Conservation (phyloP, 2,888 invertebrate genomes). For the Salpingus planirostris region DNA sequence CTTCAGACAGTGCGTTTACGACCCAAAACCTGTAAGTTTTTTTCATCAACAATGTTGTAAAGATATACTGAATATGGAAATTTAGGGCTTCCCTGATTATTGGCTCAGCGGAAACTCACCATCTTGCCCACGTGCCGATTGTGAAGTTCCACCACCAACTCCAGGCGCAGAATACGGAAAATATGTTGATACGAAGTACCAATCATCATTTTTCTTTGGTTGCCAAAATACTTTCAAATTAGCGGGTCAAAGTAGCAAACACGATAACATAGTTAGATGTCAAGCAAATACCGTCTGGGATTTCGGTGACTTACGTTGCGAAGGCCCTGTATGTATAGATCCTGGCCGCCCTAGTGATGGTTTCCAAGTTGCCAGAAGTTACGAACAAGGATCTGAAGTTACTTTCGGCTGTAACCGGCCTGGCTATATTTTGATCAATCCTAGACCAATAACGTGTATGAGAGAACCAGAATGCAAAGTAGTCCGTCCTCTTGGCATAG, state of each 20-base stretch:
- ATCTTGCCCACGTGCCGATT: slow-evolving; percentile 81
- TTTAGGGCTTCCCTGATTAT: slow-evolving; percentile 74
- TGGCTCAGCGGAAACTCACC: slow-evolving; percentile 84
- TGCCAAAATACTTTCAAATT: slow-evolving; percentile 93
- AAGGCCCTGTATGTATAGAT: slow-evolving; percentile 94
- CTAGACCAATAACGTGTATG: slow-evolving; percentile 81
- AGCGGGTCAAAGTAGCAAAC: slow-evolving; percentile 83
- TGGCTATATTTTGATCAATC: slow-evolving; percentile 87
- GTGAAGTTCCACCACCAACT: slow-evolving; percentile 83
- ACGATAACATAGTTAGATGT: slow-evolving; percentile 88
- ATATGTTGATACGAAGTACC: slow-evolving; percentile 78
- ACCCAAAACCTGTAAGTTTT: slow-evolving; percentile 73
- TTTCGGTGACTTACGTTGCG: slow-evolving; percentile 90
- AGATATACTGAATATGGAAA: not conserved
- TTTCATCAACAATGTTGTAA: slow-evolving; percentile 1
- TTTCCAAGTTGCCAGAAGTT: slow-evolving; percentile 71
- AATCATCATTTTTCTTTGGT: slow-evolving; percentile 91
- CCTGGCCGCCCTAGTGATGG: slow-evolving; percentile 93
- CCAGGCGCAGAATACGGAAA: slow-evolving; percentile 92
- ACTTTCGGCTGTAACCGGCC: slow-evolving; percentile 83
- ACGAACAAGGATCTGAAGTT: slow-evolving; percentile 85
- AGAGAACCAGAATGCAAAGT: slow-evolving; percentile 91
- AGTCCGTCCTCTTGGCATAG: slow-evolving; percentile 81
- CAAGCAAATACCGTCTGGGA: slow-evolving; percentile 93
- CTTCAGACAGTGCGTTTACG: slow-evolving; percentile 92